Evolutionary conservation across 2,113 vertebrate genomes (phyloP), one percentile per base, ranked within the genome.

Genomic region (Cottus gobio): DNA sequence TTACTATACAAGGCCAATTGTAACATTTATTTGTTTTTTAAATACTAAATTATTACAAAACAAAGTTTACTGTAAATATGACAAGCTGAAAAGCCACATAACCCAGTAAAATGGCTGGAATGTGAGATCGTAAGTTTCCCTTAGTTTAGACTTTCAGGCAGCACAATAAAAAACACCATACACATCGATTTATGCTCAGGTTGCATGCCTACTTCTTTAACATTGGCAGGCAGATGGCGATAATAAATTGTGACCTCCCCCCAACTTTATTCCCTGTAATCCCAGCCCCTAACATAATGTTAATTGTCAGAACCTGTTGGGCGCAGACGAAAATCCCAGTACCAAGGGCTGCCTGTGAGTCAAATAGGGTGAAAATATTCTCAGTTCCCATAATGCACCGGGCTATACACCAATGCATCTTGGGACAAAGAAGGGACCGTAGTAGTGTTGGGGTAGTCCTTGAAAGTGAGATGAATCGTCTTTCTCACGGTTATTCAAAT

Each of bases 381-480:
- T 0, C 0, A 0, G 0, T 16, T 44, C 77, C 84, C 81, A 81
- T 0, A 28, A 81, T 86, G 69, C 84, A 79, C 16, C 15, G 22
- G 2, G 20, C 0, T 2, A 3, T 10, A 57, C 68, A 60, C 26
- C 79, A 50, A 28, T 90, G 91, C 93, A 94, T 93, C 18, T 48
- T 92, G 93, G 93, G 93, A 94, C 68, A 84, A 92, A 94, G 93
- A 94, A 93, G 87, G 75, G 61, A 52, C 36, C 22, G 77, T 60
- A 3, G 71, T 67, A 20, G n/a, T 67, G 26, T 64, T 42, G 61
- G 71, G 34, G 34, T 34, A 79, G 84, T 80, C 69, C 22, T 81
- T 74, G 68, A 61, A 44, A 37, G 80, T 77, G 80, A 77, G 34
- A 77, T 83, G 87, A 80, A 52, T 85, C 77, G 80, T 80, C 2